These are phyloP conservation scores for Ctenopoma kingsleyae DNA, from an alignment of 2,797 vertebrate species.

Conservation along the genomic window DNA sequence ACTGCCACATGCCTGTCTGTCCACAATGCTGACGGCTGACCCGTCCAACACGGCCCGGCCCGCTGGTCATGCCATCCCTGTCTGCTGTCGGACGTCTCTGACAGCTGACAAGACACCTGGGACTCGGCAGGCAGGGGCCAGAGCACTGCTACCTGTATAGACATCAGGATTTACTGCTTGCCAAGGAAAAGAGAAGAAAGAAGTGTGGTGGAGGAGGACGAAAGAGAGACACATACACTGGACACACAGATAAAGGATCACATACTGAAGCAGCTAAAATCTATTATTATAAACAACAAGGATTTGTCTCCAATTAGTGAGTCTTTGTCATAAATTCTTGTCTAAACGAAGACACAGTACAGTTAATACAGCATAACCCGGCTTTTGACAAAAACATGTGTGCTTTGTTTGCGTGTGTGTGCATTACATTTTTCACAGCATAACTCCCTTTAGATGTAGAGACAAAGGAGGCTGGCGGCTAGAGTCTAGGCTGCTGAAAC, in stretches of 20 bases:
- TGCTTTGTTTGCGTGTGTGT: constrained; percentile 42
- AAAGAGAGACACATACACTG: constrained; percentile 27
- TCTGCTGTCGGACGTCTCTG: constrained; percentile 93
- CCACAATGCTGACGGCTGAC: constrained; percentile 90
- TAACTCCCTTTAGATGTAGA: constrained; percentile 74
- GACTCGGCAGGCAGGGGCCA: constrained; percentile 89
- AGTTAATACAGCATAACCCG: constrained; percentile 28
- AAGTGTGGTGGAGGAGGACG: constrained; percentile 13
- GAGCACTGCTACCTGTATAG: constrained; percentile 91
- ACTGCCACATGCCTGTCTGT: constrained; percentile 87
- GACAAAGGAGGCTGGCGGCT: constrained; percentile 80
- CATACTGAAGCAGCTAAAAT: constrained; percentile 34
- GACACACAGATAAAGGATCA: constrained; percentile 40
- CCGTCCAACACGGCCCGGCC: constrained; percentile 88
- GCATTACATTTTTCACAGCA: constrained; percentile 64
- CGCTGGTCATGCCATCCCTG: constrained; percentile 91
- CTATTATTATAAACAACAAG: constrained; percentile 40
- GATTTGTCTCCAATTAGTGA: constrained; percentile 45
- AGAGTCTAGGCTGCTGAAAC: constrained; percentile 88
- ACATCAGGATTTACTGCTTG: constrained; percentile 88
- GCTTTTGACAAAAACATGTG: constrained; percentile 43
- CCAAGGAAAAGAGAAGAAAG: constrained; percentile 72
- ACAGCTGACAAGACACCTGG: constrained; percentile 95
- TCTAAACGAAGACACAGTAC: constrained; percentile 29
- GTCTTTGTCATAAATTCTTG: constrained; percentile 42